Conservation (phyloP, 2,888 invertebrate genomes). For the Cetonia aurata region DNA sequence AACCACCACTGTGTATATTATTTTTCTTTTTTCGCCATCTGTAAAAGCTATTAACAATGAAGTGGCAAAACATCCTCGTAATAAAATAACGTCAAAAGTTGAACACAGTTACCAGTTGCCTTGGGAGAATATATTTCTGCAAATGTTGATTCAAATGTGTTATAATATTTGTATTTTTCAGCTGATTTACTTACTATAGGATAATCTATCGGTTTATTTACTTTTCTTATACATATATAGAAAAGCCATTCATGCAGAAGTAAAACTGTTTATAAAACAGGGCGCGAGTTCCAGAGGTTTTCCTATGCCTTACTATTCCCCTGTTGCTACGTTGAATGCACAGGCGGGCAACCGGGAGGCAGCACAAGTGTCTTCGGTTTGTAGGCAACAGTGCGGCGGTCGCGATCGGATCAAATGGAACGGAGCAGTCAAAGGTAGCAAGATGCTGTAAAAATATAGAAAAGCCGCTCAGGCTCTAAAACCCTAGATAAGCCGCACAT, state of each 20-base stretch:
- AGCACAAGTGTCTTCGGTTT: slow-evolving; percentile 43
- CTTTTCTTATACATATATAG: neutral
- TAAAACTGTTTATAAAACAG: slow-evolving; percentile 45
- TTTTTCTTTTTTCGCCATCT: no score
- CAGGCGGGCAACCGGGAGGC: slow-evolving; percentile 35
- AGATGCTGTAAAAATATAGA: slow-evolving; percentile 61
- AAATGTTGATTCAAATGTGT: no score
- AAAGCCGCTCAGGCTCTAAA: slow-evolving; percentile 63
- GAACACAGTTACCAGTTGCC: no score
- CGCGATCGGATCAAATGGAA: slow-evolving; percentile 57
- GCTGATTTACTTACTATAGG: slow-evolving; percentile 16
- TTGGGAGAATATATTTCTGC: no score
- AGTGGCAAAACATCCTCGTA: no score
- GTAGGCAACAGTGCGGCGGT: slow-evolving; percentile 46
- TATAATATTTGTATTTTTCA: neutral
- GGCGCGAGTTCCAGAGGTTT: slow-evolving; percentile 32
- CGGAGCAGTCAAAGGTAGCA: slow-evolving; percentile 55
- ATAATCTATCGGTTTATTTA: slow-evolving; percentile 9
- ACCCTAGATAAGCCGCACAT: slow-evolving; percentile 67
- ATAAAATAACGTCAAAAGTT: no score
- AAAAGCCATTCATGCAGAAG: slow-evolving; percentile 20
- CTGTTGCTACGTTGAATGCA: slow-evolving; percentile 50
- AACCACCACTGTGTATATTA: no score
- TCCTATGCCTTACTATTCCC: slow-evolving; percentile 51
- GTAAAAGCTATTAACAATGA: no score